phyloP scores from a whole-genome alignment of 2,113 vertebrate genomes.

The Copsychus sechellarum region DNA sequence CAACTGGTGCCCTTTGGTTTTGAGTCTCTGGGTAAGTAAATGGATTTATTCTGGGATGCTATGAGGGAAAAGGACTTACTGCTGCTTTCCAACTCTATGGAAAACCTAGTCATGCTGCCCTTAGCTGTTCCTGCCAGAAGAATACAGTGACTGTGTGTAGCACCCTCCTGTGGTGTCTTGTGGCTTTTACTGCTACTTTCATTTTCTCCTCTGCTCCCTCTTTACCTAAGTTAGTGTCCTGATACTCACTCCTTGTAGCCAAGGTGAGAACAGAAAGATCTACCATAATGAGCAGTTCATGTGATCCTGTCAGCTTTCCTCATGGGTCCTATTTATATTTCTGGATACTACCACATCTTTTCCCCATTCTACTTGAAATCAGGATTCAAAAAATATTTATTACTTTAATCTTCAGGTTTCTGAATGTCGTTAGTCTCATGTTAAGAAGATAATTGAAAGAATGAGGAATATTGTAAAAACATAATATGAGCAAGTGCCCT shows the following conservation, averaged over 20 bases:
- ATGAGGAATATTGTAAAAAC: not conserved
- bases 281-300: not conserved
- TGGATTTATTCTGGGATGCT: not conserved
- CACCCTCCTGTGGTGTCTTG: constrained; percentile 66
- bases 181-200: constrained; percentile 22
- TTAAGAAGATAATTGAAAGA: not conserved
- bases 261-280: not conserved
- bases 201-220: not conserved
- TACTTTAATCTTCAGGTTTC: not conserved
- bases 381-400: not conserved
- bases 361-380: not conserved
- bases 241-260: not conserved
- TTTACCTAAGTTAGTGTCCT: not conserved
- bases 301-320: not conserved
- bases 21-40: not conserved
- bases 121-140: not conserved
- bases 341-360: not conserved
- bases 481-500: not conserved
- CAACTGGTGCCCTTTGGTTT: not conserved
- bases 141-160: constrained; percentile 37
- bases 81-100: not conserved
- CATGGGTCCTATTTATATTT: not conserved
- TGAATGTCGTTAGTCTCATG: not conserved
- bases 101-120: not conserved
- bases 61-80: not conserved